Conservation (phyloP, 2,797 vertebrate species). For the Stomatorhinus walkeri region DNA sequence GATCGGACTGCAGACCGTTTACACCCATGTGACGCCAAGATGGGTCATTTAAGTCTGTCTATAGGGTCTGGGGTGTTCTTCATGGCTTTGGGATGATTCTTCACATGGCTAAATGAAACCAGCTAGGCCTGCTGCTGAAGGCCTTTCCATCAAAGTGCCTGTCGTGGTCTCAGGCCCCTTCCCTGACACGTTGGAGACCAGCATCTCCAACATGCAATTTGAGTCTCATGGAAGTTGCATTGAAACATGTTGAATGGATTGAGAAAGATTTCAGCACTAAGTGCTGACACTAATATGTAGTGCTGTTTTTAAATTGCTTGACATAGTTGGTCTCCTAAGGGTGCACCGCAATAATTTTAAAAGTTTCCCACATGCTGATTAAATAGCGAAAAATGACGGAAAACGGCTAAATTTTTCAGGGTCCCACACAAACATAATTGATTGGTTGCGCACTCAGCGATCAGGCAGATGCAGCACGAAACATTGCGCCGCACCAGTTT, state of each 20-base stretch:
- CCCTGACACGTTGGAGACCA: neutral
- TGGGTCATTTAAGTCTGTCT: neutral
- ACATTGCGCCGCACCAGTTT: neutral
- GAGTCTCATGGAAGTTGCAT: neutral
- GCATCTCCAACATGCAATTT: neutral
- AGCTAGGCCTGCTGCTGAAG: neutral
- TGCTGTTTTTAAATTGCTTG: slow-evolving; percentile 5
- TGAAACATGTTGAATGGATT: neutral
- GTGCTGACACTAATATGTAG: neutral
- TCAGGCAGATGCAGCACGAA: slow-evolving; percentile 8
- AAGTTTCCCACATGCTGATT: slow-evolving; percentile 31
- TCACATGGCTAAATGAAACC: neutral
- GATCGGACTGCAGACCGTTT: neutral
- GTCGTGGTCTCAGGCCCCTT: neutral
- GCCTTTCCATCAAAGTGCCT: neutral
- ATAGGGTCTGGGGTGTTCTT: neutral
- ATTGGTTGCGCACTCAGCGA: slow-evolving; percentile 23
- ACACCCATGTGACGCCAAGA: neutral
- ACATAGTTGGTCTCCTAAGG: slow-evolving; percentile 23
- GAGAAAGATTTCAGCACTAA: neutral
- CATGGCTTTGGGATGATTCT: neutral
- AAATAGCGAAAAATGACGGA: slow-evolving; percentile 30
- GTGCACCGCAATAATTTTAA: slow-evolving; percentile 33
- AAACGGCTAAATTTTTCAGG: slow-evolving; percentile 29
- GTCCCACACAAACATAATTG: slow-evolving; percentile 29